Base-by-base conservation (phyloP, 2,888 invertebrate genomes). In the Pseudeuparius sepicola region DNA sequence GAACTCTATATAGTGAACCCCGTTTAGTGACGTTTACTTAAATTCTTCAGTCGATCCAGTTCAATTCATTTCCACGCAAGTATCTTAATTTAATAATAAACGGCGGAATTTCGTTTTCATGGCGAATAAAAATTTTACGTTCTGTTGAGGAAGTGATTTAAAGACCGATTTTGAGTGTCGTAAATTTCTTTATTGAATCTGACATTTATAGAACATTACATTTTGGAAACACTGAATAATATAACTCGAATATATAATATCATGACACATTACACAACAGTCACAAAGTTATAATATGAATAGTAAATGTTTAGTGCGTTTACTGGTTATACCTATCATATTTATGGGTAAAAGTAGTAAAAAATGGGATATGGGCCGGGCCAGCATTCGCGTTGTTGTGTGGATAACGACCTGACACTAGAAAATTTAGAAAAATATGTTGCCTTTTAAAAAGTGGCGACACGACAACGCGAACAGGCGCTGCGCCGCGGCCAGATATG, bases 381-480 rank as follows among this genome's bases (percentile, higher is more conserved):
- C 44, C 57, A 59, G 29, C 37, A 30, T 34, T 59, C 55, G 56
- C 58, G 54, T 57, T 53, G 44, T 51, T 51, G 60, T 57, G 59
- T 35, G 43, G 60, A 61, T 59, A 61, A 62, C 61, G 61, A 62
- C 61, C 63, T 62, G 61, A 57, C 57, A 56, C 57, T 57, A 54
- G 51, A 50, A 49, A 53, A 53, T 42, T 53, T 59, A 60, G 54
- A 59, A 60, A 59, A 60, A 60, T 60, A 59, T 57, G 56, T 50
- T 52, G 50, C 43, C 44, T 37, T 42, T 45, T 43, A 36, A 45
- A 41, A 43, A 52, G 49, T 52, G 47, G 46, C 43, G 42, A 48
- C 61, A 59, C 58, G 53, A 52, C 48, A 56, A 58, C 57, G 59
- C 58, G 56, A 60, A 58, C n/a, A n/a, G 40, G 44, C 44, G 55